Conservation (phyloP, 2,797 vertebrate genomes). For the Dallia pectoralis region DNA sequence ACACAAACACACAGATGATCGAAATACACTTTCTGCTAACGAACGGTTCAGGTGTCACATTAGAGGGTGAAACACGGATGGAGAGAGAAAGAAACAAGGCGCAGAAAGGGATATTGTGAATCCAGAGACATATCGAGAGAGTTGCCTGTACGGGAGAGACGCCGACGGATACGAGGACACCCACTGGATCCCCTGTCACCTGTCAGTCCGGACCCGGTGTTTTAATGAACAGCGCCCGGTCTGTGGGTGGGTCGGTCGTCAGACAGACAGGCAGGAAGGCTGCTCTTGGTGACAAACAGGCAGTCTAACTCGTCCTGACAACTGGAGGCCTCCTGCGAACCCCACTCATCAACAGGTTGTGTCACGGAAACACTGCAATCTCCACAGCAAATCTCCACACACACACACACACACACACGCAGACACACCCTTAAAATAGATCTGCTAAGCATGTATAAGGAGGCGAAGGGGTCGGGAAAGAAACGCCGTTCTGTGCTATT, state of each 20-base stretch:
- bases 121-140: not conserved
- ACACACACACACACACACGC: not conserved
- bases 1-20: not conserved
- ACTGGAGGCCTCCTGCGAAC: slow-evolving; percentile 9
- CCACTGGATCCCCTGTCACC: slow-evolving; percentile 25
- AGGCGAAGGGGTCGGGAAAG: not conserved
- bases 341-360: slow-evolving; percentile 10
- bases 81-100: slow-evolving; percentile 6
- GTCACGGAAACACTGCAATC: not conserved
- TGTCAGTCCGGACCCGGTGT: slow-evolving; percentile 24
- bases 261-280: slow-evolving; percentile 28
- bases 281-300: slow-evolving; percentile 29
- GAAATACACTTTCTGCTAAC: not conserved
- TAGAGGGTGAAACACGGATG: slow-evolving; percentile 5
- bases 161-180: not conserved
- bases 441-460: slow-evolving; percentile 1
- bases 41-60: not conserved
- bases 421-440: not conserved
- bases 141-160: not conserved
- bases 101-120: slow-evolving; percentile 1
- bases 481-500: not conserved
- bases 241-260: slow-evolving; percentile 21
- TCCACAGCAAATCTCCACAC: not conserved
- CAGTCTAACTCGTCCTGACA: slow-evolving; percentile 26
- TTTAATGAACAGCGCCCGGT: slow-evolving; percentile 7